Base-by-base conservation (phyloP, 2,113 vertebrate genomes). In the Corythaeola cristata region DNA sequence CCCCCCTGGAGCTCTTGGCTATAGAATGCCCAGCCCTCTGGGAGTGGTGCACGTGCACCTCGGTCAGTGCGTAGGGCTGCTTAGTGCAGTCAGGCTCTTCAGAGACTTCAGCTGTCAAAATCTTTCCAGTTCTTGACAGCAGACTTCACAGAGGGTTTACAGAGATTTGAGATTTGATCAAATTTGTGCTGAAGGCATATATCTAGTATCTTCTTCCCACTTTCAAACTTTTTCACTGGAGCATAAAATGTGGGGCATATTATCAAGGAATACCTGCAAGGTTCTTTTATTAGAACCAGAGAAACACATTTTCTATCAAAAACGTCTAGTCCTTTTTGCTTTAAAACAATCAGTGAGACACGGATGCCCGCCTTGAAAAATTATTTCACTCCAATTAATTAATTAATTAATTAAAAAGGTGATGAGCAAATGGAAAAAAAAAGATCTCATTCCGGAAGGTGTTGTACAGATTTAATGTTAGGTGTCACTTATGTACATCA, bases 81-180 rank as follows among this genome's bases (percentile, higher is more conserved):
- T 90, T 88, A 95, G 90, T 88, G 71, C 86, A 93, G 39, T 83
- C 75, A 80, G 83, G 50, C 79, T 90, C 93, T 90, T 95, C 63
- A 76, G 93, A 92, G 93, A 92, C 30, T 92, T 92, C 89, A 96
- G 50, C 89, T 95, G 84, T 92, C 93, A 95, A 97, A 96, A 89
- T 80, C 76, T 92, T 94, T 62, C 87, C 35, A 74, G 0, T 73
- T 73, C 76, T 80, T 95, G 91, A 95, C 93, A 89, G 72, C 53
- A 89, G 89, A 77, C 63, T 86, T 94, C 64, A 66, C 59, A 84
- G 80, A 84, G 73, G 50, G 24, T 84, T 95, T 91, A 80, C 15
- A 89, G 78, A 90, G 76, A 84, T 92, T 87, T 50, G 39, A 93
- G 90, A 89, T 86, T 86, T 76, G 71, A 94, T 92, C 91, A 77